Conservation (phyloP, 2,797 vertebrate genomes). For the Threskiornis aethiopicus region DNA sequence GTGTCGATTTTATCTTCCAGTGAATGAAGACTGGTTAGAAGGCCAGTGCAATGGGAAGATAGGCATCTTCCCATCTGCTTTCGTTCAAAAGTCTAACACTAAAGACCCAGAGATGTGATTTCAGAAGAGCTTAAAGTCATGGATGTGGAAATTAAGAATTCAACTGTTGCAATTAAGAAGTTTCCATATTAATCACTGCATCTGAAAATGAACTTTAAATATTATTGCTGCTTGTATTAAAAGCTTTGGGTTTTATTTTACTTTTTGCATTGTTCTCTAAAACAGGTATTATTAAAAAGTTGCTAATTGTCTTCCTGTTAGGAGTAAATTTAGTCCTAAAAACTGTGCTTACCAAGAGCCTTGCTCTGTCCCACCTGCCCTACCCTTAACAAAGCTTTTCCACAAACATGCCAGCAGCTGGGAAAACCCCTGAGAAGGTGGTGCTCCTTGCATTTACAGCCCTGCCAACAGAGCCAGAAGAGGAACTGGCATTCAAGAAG, state of each 20-base stretch:
- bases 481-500: background rate
- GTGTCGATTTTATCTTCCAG: slow-evolving; percentile 68
- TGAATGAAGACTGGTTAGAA: slow-evolving; percentile 94
- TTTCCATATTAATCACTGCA: background rate
- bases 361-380: background rate
- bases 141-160: background rate
- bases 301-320: background rate
- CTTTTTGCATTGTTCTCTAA: background rate
- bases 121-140: background rate
- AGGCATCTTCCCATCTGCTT: slow-evolving; percentile 92
- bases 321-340: background rate
- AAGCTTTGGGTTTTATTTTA: background rate
- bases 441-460: background rate
- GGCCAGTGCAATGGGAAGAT: slow-evolving; percentile 85
- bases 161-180: background rate
- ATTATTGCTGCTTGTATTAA: background rate
- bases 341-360: background rate
- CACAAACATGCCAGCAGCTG: background rate
- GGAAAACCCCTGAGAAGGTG: background rate
- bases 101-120: background rate
- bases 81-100: slow-evolving; percentile 72
- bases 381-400: background rate
- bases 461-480: background rate
- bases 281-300: background rate
- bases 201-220: background rate